Evolutionary conservation across 2,888 invertebrate genomes (phyloP).

Genomic region (Meliscaeva auricollis): DNA sequence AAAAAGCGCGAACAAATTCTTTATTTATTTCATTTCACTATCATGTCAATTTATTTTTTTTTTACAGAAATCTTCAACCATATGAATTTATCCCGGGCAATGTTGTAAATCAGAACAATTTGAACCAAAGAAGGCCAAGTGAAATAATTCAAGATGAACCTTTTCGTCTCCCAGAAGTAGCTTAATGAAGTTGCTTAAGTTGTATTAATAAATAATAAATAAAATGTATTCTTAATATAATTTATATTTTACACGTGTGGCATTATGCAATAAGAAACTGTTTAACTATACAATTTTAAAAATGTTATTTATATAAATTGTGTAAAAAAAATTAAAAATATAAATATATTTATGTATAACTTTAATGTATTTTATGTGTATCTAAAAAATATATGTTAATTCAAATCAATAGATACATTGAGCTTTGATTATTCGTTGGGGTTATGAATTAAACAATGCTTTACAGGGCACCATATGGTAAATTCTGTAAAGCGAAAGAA

Average conservation of each 20-base stretch:
- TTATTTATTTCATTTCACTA: too few relatives aligned
- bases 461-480: too few relatives aligned
- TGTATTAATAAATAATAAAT: background rate
- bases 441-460: too few relatives aligned
- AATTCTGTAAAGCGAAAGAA: too few relatives aligned
- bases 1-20: too few relatives aligned
- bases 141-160: conserved; percentile 22
- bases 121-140: conserved; percentile 22
- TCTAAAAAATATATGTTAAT: too few relatives aligned
- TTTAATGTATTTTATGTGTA: too few relatives aligned
- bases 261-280: conserved; percentile 50
- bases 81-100: conserved; percentile 69
- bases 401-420: too few relatives aligned
- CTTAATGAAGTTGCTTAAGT: conserved; percentile 35
- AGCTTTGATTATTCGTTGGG: too few relatives aligned
- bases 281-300: conserved; percentile 1
- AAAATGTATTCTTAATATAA: background rate
- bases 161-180: conserved; percentile 54
- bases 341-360: background rate
- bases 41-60: too few relatives aligned
- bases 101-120: conserved; percentile 12
- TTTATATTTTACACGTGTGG: conserved; percentile 11
- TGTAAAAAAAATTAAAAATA: background rate
- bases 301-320: background rate
- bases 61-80: conserved; percentile 64